Conservation (phyloP, 2,113 vertebrate species). For the Sciurus niger region DNA sequence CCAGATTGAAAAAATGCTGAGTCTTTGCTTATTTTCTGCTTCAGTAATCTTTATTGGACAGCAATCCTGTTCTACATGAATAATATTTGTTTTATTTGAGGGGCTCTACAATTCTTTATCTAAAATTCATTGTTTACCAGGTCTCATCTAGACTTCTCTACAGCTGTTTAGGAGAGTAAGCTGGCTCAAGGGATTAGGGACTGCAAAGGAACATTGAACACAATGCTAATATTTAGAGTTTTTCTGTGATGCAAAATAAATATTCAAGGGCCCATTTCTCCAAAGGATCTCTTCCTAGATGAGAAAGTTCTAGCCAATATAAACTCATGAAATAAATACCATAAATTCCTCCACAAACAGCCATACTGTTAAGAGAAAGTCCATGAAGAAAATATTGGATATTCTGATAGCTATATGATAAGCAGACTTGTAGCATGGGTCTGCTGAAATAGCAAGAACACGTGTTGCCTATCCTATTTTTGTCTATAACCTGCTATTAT, state of each 20-base stretch:
- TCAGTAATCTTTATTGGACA: conserved; percentile 81
- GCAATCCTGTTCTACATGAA: conserved; percentile 71
- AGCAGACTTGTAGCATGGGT: not conserved
- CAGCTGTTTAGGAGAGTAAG: conserved; percentile 66
- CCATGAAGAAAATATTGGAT: not conserved
- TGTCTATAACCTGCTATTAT: conserved; percentile 3
- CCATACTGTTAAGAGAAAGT: conserved; percentile 1
- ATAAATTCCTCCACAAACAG: conserved; percentile 4
- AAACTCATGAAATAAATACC: conserved; percentile 34
- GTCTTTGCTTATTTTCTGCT: conserved; percentile 83
- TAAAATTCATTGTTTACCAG: conserved; percentile 52
- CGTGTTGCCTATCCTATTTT: not conserved
- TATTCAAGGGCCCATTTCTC: conserved; percentile 7
- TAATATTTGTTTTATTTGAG: conserved; percentile 80
- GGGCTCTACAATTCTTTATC: conserved; percentile 22
- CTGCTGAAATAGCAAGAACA: conserved; percentile 59
- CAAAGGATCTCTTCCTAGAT: conserved; percentile 43
- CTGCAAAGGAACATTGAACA: conserved; percentile 60
- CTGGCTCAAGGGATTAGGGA: conserved; percentile 67
- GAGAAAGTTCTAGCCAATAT: conserved; percentile 39
- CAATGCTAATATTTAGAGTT: conserved; percentile 71
- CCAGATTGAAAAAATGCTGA: conserved; percentile 38
- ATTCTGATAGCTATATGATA: not conserved
- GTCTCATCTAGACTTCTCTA: conserved; percentile 33
- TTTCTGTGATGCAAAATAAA: conserved; percentile 71